phyloP scores from a whole-genome alignment of 2,797 vertebrate genomes.

The Girardinus metallicus region DNA sequence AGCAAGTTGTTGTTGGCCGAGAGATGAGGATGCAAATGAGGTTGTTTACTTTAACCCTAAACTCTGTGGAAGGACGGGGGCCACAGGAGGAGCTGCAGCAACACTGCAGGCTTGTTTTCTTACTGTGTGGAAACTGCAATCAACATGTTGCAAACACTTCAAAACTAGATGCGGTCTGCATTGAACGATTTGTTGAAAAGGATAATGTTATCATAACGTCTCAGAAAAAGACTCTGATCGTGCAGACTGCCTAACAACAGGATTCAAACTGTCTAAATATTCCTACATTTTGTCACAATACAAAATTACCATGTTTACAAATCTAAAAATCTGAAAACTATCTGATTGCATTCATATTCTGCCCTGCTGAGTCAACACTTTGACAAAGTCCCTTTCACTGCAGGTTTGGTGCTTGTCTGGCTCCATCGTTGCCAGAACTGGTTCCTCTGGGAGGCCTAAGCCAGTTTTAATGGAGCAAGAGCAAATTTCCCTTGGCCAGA shows the following conservation, averaged over 20 bases:
- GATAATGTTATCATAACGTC: not conserved
- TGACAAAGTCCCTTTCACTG: not conserved
- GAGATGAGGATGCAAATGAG: not conserved
- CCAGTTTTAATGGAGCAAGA: not conserved
- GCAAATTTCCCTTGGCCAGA: not conserved
- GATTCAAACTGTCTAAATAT: not conserved
- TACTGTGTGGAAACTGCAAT: not conserved
- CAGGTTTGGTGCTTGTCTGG: not conserved
- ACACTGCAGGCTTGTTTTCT: not conserved
- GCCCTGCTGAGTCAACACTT: not conserved
- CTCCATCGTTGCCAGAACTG: not conserved
- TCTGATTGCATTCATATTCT: not conserved
- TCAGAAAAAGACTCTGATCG: not conserved
- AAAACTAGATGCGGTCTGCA: not conserved
- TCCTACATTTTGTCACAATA: not conserved
- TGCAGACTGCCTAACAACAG: not conserved
- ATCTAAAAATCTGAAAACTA: not conserved
- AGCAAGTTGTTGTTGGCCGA: conserved; percentile 37
- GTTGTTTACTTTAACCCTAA: not conserved
- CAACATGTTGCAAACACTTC: not conserved
- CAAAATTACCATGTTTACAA: not conserved
- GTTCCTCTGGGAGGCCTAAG: not conserved
- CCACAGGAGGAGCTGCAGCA: not conserved
- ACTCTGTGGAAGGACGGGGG: not conserved
- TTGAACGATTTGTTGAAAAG: not conserved